Percentiles rank a stretch among this genome's conserved stretches.
These are phyloP conservation scores for Drosophila subsilvestris DNA, from an alignment of 2,888 invertebrate species.

Conservation along the genomic window DNA sequence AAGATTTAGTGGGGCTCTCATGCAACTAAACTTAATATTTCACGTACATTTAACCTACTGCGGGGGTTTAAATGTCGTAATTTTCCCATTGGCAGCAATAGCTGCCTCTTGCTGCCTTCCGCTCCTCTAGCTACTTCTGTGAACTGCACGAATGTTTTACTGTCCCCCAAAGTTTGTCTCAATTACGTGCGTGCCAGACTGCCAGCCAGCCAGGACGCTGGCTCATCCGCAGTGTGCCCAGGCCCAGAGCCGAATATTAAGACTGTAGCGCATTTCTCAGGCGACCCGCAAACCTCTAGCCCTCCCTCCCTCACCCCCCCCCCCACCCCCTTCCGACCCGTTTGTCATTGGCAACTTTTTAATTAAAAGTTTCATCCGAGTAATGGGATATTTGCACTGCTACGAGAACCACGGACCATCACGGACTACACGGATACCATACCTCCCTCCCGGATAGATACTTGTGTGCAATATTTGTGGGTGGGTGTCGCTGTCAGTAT, in stretches of 20 bases:
- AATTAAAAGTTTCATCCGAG: conserved; percentile 80
- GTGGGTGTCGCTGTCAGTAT: conserved; percentile 50
- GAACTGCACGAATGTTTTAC: conserved; percentile 71
- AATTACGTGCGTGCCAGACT: conserved; percentile 77
- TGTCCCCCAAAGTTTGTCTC: conserved; percentile 74
- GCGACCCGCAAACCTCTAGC: conserved; percentile 12
- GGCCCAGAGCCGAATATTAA: conserved; percentile 59
- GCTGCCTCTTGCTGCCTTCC: neutral
- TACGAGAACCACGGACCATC: conserved; percentile 37
- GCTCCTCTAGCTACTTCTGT: conserved; percentile 26
- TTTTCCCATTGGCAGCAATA: conserved; percentile 71
- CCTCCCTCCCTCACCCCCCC: no score
- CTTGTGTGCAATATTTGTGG: conserved; percentile 72
- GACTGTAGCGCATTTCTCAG: conserved; percentile 57
- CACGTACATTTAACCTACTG: conserved; percentile 75
- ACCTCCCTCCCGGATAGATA: conserved; percentile 33
- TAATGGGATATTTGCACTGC: conserved; percentile 79
- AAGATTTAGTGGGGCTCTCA: conserved; percentile 74
- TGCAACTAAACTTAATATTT: conserved; percentile 76
- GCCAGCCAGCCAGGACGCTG: conserved; percentile 37
- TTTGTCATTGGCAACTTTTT: conserved; percentile 79
- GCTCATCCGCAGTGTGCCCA: conserved; percentile 3
- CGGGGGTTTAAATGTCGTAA: conserved; percentile 75
- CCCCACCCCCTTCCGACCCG: conserved; percentile 34
- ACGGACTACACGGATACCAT: neutral